Percentiles rank a stretch among this genome's conserved stretches.
These are phyloP conservation scores for Rhodophaea formosa DNA, from an alignment of 2,888 invertebrate genomes.

Conservation along the genomic window DNA sequence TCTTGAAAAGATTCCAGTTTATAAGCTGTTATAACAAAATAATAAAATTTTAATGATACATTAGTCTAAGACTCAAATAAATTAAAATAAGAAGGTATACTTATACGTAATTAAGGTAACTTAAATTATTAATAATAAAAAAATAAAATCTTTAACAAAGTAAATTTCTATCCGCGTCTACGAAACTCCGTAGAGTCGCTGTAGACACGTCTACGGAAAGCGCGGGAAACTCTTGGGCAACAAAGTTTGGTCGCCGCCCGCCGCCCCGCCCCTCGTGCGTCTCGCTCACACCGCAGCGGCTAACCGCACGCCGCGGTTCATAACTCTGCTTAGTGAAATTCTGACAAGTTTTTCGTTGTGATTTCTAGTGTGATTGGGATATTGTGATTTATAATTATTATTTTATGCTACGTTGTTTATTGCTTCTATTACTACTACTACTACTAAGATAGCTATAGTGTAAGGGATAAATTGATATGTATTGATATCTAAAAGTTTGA, in stretches of 20 bases:
- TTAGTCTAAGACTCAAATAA: no score
- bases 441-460: no score
- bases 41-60: no score
- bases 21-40: no score
- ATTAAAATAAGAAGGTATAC: no score
- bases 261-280: conserved; percentile 47
- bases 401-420: background rate
- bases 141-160: no score
- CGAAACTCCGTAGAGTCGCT: conserved; percentile 21
- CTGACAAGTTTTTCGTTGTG: conserved; percentile 17
- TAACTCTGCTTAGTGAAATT: conserved; percentile 29
- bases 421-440: no score
- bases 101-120: no score
- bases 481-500: no score
- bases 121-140: no score
- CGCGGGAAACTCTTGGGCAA: conserved; percentile 65
- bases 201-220: conserved; percentile 38
- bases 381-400: background rate
- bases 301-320: conserved; percentile 51
- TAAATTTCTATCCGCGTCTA: background rate
- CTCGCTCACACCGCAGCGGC: conserved; percentile 61
- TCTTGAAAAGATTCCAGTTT: no score
- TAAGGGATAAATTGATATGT: no score
- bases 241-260: conserved; percentile 61
- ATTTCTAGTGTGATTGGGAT: background rate